phyloP scores from a whole-genome alignment of 1,140 invertebrate genomes.

The Agraylea sexmaculata region DNA sequence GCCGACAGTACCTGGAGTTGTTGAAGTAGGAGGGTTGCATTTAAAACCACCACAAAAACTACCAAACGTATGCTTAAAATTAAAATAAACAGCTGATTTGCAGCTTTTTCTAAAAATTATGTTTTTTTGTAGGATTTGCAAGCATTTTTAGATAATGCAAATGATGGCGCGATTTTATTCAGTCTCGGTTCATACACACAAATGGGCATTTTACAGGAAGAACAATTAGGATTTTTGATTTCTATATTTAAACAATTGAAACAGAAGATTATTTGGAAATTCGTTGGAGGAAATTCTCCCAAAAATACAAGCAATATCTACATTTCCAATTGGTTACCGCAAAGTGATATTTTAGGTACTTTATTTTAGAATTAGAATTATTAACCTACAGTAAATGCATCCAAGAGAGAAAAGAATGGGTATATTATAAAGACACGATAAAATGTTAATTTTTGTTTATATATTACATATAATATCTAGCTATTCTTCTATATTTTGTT shows the following conservation, averaged over 20 bases:
- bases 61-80: conserved; percentile 23
- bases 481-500: no score
- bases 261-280: conserved; percentile 39
- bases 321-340: conserved; percentile 45
- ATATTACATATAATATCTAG: no score
- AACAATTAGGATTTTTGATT: conserved; percentile 5
- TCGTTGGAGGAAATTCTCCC: conserved; percentile 22
- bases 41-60: conserved; percentile 26
- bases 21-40: conserved; percentile 48
- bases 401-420: no score
- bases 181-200: conserved; percentile 26
- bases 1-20: conserved; percentile 37
- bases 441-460: no score
- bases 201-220: conserved; percentile 1
- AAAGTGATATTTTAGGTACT: conserved; percentile 41
- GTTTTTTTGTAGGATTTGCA: conserved; percentile 25
- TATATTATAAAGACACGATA: no score
- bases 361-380: no score
- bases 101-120: no score
- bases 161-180: conserved; percentile 26
- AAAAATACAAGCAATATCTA: conserved; percentile 36
- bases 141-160: conserved; percentile 21
- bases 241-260: conserved; percentile 25
- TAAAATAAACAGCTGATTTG: no score
- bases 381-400: no score